These are phyloP conservation scores for Drosophila littoralis DNA, from an alignment of 1,140 invertebrate genomes.

Conservation along the genomic window DNA sequence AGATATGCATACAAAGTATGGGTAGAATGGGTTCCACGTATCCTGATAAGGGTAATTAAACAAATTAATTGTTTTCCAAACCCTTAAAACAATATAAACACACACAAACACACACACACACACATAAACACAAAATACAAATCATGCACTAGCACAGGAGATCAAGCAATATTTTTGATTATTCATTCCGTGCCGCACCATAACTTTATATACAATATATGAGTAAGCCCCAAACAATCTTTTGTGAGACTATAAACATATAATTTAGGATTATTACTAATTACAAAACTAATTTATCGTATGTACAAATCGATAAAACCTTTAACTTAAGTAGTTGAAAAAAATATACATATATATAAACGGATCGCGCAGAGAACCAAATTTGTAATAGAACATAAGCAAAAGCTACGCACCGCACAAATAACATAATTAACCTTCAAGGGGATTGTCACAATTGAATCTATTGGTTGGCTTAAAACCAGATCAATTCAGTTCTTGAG, in stretches of 20 bases:
- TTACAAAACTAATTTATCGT: conserved; percentile 68
- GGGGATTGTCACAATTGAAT: conserved; percentile 25
- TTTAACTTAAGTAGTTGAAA: conserved; percentile 70
- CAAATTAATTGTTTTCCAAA: conserved; percentile 53
- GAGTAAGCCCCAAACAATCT: conserved; percentile 64
- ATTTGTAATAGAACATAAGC: conserved; percentile 59
- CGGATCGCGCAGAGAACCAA: conserved; percentile 72
- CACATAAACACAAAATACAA: conserved; percentile 11
- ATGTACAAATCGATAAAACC: conserved; percentile 66
- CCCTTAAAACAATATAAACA: conserved; percentile 29
- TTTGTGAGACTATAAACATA: conserved; percentile 73
- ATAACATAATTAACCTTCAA: conserved; percentile 39
- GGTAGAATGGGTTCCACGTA: conserved; percentile 47
- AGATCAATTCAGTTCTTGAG: neutral
- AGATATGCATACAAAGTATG: conserved; percentile 67
- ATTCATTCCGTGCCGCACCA: conserved; percentile 40
- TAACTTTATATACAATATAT: conserved; percentile 51
- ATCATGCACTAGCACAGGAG: conserved; percentile 29
- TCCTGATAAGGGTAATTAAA: conserved; percentile 34
- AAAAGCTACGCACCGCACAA: conserved; percentile 70
- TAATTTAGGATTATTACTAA: conserved; percentile 59
- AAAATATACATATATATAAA: conserved; percentile 39
- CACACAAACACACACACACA: conserved; percentile 3
- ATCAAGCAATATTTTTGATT: conserved; percentile 26
- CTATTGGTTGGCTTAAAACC: neutral